phyloP scores from a whole-genome alignment of 2,113 vertebrate genomes.

The Microtus richardsoni region DNA sequence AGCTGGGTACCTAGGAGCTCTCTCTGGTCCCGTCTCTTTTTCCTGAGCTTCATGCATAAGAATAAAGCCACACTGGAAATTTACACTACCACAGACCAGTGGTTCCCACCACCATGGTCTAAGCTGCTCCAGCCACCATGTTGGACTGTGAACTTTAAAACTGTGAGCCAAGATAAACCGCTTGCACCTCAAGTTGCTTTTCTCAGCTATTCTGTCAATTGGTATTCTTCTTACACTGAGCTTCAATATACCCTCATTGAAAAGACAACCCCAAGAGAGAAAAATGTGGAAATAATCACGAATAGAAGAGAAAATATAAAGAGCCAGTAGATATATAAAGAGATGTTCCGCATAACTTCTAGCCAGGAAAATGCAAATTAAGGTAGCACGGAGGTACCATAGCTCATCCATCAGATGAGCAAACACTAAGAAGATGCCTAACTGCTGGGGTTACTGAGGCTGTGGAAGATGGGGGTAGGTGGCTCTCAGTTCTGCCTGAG shows the following conservation, averaged over 20 bases:
- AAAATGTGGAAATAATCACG: neutral
- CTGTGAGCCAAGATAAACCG: neutral
- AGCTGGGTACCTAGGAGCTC: neutral
- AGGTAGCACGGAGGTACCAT: neutral
- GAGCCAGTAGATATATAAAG: neutral
- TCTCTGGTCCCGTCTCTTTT: neutral
- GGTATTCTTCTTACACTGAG: neutral
- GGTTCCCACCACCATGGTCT: neutral
- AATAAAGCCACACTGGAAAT: neutral
- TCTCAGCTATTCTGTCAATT: neutral
- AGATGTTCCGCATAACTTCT: neutral
- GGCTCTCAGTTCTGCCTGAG: neutral
- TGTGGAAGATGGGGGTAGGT: neutral
- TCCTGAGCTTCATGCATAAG: neutral
- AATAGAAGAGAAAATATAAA: neutral
- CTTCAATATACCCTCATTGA: neutral
- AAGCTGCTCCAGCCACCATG: neutral
- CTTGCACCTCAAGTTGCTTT: neutral
- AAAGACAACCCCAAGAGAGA: neutral
- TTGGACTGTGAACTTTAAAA: neutral
- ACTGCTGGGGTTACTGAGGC: neutral
- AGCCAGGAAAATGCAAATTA: neutral
- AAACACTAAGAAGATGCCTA: constrained; percentile 2
- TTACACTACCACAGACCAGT: neutral
- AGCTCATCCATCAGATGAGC: neutral